Percentiles rank a stretch among this genome's conserved stretches.
Evolutionary conservation across 2,888 invertebrate species (phyloP).

Genomic region (Drosophila sordidula): DNA sequence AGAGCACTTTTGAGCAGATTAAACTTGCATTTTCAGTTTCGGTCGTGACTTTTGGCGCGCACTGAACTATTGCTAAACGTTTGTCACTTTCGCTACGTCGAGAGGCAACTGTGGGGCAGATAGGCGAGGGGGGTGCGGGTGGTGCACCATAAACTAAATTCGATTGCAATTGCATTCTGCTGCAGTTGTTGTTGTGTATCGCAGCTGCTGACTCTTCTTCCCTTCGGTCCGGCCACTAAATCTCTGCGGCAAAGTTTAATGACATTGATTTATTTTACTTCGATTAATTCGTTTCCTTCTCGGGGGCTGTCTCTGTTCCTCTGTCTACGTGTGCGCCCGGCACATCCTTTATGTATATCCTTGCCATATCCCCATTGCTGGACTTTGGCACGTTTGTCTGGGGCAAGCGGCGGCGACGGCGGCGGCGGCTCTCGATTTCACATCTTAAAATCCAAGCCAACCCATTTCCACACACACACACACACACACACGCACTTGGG

Average conservation of each 20-base stretch:
- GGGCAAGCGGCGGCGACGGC: constrained; percentile 22
- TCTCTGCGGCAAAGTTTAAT: constrained; percentile 78
- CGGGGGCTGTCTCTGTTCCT: constrained; percentile 1
- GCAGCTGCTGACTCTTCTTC: constrained; percentile 8
- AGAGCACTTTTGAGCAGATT: not conserved
- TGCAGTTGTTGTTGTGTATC: constrained; percentile 19
- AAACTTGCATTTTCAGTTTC: constrained; percentile 17
- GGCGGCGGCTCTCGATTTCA: constrained; percentile 67
- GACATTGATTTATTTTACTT: constrained; percentile 85
- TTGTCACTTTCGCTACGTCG: constrained; percentile 57
- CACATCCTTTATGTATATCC: constrained; percentile 41
- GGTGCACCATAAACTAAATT: constrained; percentile 55
- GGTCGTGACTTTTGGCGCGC: constrained; percentile 60
- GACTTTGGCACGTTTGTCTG: constrained; percentile 78
- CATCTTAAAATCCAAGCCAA: constrained; percentile 52
- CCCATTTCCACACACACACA: constrained; percentile 12
- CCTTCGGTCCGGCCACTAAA: constrained; percentile 61
- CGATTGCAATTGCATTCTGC: constrained; percentile 44
- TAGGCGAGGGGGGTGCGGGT: not conserved
- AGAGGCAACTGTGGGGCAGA: constrained; percentile 2
- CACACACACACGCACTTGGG: not conserved
- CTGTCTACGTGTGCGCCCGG: constrained; percentile 48
- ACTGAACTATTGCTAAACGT: constrained; percentile 68
- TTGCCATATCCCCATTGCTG: constrained; percentile 46
- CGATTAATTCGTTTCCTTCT: constrained; percentile 84